Percentiles rank a stretch among this genome's conserved stretches.
Evolutionary conservation across 1,140 invertebrate genomes (phyloP).

Genomic region (Chironomus striatipennis): DNA sequence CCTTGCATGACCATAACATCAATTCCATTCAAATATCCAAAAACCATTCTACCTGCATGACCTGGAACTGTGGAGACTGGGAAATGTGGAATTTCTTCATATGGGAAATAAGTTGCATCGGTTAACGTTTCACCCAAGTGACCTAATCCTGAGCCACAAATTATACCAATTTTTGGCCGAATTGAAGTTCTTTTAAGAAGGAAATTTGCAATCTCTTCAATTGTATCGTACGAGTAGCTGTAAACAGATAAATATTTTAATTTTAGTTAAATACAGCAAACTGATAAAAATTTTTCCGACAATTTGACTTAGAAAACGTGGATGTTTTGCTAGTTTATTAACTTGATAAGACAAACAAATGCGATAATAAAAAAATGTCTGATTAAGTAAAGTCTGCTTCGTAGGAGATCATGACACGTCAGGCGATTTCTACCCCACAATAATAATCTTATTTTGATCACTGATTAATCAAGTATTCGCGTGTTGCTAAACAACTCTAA

Average conservation of each 20-base stretch:
- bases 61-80: slow-evolving; percentile 77
- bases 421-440: too few relatives aligned
- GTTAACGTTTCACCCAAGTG: slow-evolving; percentile 62
- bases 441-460: too few relatives aligned
- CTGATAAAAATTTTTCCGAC: too few relatives aligned
- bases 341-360: too few relatives aligned
- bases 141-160: slow-evolving; percentile 79
- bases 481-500: too few relatives aligned
- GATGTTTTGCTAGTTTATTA: too few relatives aligned
- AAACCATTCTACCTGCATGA: slow-evolving; percentile 78
- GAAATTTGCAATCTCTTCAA: slow-evolving; percentile 61
- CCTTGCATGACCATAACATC: slow-evolving; percentile 87
- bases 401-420: too few relatives aligned
- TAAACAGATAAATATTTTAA: slow-evolving; percentile 35
- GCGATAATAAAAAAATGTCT: too few relatives aligned
- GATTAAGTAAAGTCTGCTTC: too few relatives aligned
- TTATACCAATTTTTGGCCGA: slow-evolving; percentile 75
- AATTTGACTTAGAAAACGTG: too few relatives aligned
- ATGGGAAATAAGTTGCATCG: slow-evolving; percentile 61
- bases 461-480: too few relatives aligned
- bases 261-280: not conserved
- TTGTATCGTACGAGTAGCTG: slow-evolving; percentile 70
- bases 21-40: slow-evolving; percentile 64
- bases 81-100: slow-evolving; percentile 78
- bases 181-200: slow-evolving; percentile 54